These are phyloP conservation scores for Ammodytes dubius DNA, from an alignment of 2,113 vertebrate species.

Conservation along the genomic window DNA sequence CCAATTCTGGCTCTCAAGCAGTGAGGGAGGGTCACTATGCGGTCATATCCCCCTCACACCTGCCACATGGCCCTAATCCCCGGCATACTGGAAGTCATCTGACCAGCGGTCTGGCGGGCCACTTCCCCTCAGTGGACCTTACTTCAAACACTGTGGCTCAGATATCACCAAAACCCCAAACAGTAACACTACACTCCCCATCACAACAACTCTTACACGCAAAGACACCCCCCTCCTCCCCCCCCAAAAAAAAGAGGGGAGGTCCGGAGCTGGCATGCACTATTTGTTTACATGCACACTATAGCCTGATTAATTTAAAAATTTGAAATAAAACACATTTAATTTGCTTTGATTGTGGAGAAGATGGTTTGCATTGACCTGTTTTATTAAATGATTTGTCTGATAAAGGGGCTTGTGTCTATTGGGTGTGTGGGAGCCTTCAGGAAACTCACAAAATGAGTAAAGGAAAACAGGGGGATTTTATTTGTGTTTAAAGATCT, in stretches of 20 bases:
- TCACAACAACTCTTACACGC: constrained; percentile 63
- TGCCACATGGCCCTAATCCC: constrained; percentile 81
- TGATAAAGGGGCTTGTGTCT: constrained; percentile 3
- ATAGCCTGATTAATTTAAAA: constrained; percentile 1
- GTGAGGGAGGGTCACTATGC: constrained; percentile 42
- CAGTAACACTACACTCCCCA: constrained; percentile 77
- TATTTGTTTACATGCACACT: constrained; percentile 5
- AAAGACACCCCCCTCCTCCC: constrained; percentile 44
- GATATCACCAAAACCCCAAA: constrained; percentile 77
- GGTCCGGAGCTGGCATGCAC: constrained; percentile 13
- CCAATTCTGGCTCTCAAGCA: background rate
- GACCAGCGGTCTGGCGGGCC: constrained; percentile 75
- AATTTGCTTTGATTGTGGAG: background rate
- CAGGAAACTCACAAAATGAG: background rate
- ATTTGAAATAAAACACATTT: background rate
- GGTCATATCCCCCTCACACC: constrained; percentile 72
- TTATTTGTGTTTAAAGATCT: background rate
- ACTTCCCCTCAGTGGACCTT: constrained; percentile 77
- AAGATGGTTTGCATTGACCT: background rate
- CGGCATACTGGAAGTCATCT: constrained; percentile 85
- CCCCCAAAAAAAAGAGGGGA: constrained; percentile 6
- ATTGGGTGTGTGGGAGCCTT: background rate
- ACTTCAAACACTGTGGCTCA: constrained; percentile 81
- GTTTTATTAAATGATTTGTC: background rate
- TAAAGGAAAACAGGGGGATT: background rate